Conservation (phyloP, 2,888 invertebrate genomes). For the Epistrophe grossulariae region DNA sequence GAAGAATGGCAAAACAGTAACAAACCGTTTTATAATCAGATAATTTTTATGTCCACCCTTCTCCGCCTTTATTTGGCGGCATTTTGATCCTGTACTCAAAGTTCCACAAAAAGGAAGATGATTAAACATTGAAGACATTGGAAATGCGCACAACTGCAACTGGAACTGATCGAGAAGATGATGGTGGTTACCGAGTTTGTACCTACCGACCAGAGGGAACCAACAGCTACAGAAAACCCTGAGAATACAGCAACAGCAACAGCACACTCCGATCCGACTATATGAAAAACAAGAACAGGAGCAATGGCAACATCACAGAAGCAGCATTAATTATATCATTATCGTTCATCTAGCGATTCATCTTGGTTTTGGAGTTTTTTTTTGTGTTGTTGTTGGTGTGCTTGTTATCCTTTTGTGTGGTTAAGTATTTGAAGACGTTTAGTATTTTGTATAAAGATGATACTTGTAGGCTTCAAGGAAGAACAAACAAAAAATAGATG, state of each 20-base stretch:
- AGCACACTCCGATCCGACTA: conserved; percentile 2
- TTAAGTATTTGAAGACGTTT: conserved; percentile 48
- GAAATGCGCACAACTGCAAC: conserved; percentile 66
- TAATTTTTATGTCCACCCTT: conserved; percentile 73
- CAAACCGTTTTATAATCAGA: conserved; percentile 75
- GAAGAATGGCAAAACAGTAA: conserved; percentile 70
- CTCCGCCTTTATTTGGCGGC: conserved; percentile 69
- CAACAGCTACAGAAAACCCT: background rate
- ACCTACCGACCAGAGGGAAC: background rate
- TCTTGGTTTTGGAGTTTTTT: conserved; percentile 75
- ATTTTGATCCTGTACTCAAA: conserved; percentile 67
- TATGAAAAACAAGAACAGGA: conserved; percentile 71
- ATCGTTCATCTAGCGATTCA: conserved; percentile 82
- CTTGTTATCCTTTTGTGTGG: conserved; percentile 58
- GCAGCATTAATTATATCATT: conserved; percentile 82
- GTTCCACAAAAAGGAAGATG: conserved; percentile 54
- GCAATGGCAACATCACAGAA: conserved; percentile 77
- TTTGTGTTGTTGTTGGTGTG: conserved; percentile 45
- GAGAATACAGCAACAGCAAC: background rate
- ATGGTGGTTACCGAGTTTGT: background rate
- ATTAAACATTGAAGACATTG: conserved; percentile 70
- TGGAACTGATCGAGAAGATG: conserved; percentile 65
- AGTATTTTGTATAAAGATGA: conserved; percentile 23
- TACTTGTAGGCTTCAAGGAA: background rate
- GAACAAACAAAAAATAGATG: conserved; percentile 1